Base-by-base conservation (phyloP, 2,888 invertebrate species). In the Tyria jacobaeae region DNA sequence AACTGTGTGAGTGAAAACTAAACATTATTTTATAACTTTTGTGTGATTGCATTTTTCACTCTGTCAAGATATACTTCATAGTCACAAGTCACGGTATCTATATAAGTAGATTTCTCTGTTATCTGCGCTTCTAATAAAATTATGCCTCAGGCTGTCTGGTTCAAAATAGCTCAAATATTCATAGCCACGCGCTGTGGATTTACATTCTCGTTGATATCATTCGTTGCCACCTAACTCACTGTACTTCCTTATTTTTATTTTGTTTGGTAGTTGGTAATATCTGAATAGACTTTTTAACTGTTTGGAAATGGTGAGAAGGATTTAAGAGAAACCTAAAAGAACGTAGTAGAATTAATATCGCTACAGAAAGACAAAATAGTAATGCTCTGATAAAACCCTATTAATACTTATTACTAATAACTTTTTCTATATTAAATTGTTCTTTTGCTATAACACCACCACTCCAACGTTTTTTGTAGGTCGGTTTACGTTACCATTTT, bases 81-180 rank as follows among this genome's bases (percentile, higher is more conserved):
- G 37, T 37, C 52, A 53, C 24, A 35, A 53, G n/a, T 12, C 21
- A 17, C 24, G 24, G 21, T 15, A 53, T 53, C 51, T 35, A 21
- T 21, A 15, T 51, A 15, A 25, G 35, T 59, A 61, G 58, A 58
- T 66, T 61, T 58, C 58, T 35, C 49, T 39, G 68, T 72, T 69
- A 55, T 60, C 51, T 35, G 47, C 44, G 56, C 51, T 65, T 52
- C 51, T 60, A 70, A 66, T 67, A 61, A 69, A 71, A 69, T 68
- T 67, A 71, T 67, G 57, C 62, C 60, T 57, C 60, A 53, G 34
- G 56, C 60, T 58, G 54, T 64, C 21, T 70, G 61, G 60, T 71
- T 71, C 68, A 65, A 75, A 80, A 83, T 79, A 71, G 80, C 74
- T 77, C 82, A 81, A 79, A 84, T 86, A 86, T 86, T 86, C 84